Conservation (phyloP, 2,888 invertebrate species). For the Nephrotoma guestfalica region DNA sequence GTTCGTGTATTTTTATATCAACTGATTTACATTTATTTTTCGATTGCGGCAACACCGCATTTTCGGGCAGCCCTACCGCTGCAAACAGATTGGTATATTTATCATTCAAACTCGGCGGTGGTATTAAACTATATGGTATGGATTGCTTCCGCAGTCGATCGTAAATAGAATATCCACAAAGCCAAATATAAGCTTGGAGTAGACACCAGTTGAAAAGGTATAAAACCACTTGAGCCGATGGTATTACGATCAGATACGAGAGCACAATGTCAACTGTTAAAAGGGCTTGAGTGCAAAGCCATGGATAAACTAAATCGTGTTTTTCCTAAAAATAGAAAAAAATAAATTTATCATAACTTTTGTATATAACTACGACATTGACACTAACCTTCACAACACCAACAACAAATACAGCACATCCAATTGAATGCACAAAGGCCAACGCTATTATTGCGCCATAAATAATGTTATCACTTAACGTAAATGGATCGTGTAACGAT, state of each 20-base stretch:
- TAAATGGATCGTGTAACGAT: background rate
- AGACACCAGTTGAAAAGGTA: background rate
- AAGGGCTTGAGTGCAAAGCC: background rate
- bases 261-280: background rate
- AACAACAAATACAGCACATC: background rate
- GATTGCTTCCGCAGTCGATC: background rate
- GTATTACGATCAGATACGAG: background rate
- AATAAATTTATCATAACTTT: background rate
- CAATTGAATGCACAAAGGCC: background rate
- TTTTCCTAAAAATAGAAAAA: background rate
- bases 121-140: background rate
- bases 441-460: background rate
- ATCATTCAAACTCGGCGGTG: background rate
- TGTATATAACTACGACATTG: too few species aligned
- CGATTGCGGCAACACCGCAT: background rate
- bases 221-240: background rate
- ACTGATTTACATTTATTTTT: background rate
- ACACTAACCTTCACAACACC: background rate
- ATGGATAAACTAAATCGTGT: background rate
- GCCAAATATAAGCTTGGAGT: background rate
- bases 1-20: background rate
- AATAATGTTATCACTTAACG: background rate
- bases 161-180: background rate
- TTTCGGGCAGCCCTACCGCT: background rate
- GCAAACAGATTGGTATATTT: background rate